Base-by-base conservation (phyloP, 2,888 invertebrate genomes). In the Yponomeuta cagnagella region DNA sequence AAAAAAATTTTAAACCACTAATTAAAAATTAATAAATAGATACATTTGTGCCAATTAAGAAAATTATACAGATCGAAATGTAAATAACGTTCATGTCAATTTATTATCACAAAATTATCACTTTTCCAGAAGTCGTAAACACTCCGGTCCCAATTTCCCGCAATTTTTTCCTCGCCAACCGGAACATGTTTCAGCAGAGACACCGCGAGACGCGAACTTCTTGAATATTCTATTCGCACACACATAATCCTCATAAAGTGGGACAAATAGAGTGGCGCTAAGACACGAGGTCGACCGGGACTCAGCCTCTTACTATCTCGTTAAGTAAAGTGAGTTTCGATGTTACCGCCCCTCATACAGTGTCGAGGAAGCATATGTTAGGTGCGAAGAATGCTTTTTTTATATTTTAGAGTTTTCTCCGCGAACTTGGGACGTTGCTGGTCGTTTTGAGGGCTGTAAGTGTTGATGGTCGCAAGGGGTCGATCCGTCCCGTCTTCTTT, bases 291-390 rank as follows among this genome's bases (percentile, higher is more conserved):
- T n/a, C 67, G 33, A n/a, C 5, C 67, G 67, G 33, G 67, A 67
- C 67, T 58, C 15, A 15, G 15, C 52, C 52, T 69, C 69, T 69
- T 69, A 58, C 63, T 37, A 58, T 72, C 82, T 83, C 82, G 73
- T 75, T 75, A 73, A 64, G 69, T 70, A 72, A 74, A 75, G 74
- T 75, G 75, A 73, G 72, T 75, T 75, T 74, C 74, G 73, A 73
- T 75, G 75, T 75, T 58, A 63, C n/a, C 37, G 33, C 33, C 63
- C 52, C 37, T 31, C 63, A 63, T 31, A 63, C 15, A 33, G 65
- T 65, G 65, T 10, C 33, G n/a, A 10, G 65, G 5, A 31, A 65
- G 30, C 65, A 65, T 65, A 65, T 30, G 65, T 65, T 65, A 58
- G 15, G 52, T 58, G 33, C 65, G 30, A 10, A 65, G 30, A 65